Evolutionary conservation across 2,797 vertebrate genomes (phyloP).

Genomic region (Chanos chanos): DNA sequence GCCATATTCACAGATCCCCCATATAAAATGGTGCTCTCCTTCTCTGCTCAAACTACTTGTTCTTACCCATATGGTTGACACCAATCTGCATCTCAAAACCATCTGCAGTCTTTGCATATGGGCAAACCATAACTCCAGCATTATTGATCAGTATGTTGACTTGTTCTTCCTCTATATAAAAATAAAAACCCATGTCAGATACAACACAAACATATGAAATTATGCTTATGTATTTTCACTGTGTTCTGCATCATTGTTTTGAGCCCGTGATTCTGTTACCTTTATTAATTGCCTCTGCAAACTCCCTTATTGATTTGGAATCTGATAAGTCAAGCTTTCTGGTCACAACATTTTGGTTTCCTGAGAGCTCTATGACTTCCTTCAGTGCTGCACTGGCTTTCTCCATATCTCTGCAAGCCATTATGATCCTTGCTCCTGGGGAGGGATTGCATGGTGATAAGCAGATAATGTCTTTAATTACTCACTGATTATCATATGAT

Average conservation of each 20-base stretch:
- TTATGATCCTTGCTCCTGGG: slow-evolving; percentile 81
- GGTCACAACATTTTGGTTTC: slow-evolving; percentile 72
- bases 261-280: too few relatives aligned
- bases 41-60: background rate
- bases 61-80: slow-evolving; percentile 88
- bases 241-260: too few relatives aligned
- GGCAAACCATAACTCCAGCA: slow-evolving; percentile 91
- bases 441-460: too few relatives aligned
- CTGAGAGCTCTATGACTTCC: slow-evolving; percentile 74
- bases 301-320: slow-evolving; percentile 80
- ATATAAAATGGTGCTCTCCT: background rate
- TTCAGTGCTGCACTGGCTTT: slow-evolving; percentile 73
- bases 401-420: slow-evolving; percentile 81
- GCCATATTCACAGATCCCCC: too few relatives aligned
- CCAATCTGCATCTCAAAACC: slow-evolving; percentile 96
- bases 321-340: slow-evolving; percentile 84
- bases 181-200: background rate
- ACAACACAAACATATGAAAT: background rate
- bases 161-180: slow-evolving; percentile 75
- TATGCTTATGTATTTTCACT: too few relatives aligned
- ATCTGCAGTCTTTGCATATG: slow-evolving; percentile 84
- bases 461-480: too few relatives aligned
- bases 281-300: slow-evolving; percentile 80
- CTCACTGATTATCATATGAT: too few relatives aligned
- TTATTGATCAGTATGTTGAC: slow-evolving; percentile 94